Percentiles rank a stretch among this genome's conserved stretches.
phyloP scores from a whole-genome alignment of 2,888 invertebrate genomes.

The Volucella zonaria region DNA sequence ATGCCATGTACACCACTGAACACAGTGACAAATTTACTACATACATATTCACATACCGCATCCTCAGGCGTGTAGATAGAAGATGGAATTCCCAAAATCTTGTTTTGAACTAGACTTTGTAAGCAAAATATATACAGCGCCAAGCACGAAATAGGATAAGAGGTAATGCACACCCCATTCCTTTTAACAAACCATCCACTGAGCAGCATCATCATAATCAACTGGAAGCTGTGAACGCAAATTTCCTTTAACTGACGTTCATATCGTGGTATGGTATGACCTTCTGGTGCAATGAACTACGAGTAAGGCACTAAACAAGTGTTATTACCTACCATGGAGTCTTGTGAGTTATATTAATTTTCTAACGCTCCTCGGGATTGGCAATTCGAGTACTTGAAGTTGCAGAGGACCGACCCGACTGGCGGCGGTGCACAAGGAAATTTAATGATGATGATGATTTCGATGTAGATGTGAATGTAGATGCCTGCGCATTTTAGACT shows the following conservation, averaged over 20 bases:
- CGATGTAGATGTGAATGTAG: constrained; percentile 53
- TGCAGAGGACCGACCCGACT: neutral
- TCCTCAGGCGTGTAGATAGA: neutral
- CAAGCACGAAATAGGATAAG: constrained; percentile 65
- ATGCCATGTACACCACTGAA: constrained; percentile 50
- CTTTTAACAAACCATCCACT: constrained; percentile 51
- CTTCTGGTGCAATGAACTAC: constrained; percentile 54
- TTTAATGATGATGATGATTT: constrained; percentile 72
- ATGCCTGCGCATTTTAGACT: constrained; percentile 48
- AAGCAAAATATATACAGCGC: constrained; percentile 12
- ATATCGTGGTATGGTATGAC: constrained; percentile 55
- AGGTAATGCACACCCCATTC: constrained; percentile 52
- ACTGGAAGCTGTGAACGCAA: constrained; percentile 56
- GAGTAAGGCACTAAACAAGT: constrained; percentile 59
- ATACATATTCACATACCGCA: neutral
- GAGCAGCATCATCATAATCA: constrained; percentile 58
- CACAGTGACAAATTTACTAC: constrained; percentile 12
- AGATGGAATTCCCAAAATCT: constrained; percentile 58
- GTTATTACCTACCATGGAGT: constrained; percentile 58
- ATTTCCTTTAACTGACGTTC: constrained; percentile 52
- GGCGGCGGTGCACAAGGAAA: constrained; percentile 30
- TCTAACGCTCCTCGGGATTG: constrained; percentile 59
- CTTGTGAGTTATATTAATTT: constrained; percentile 67
- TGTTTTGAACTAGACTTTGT: constrained; percentile 44
- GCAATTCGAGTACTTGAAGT: too few relatives aligned